Evolutionary conservation across 2,113 vertebrate genomes (phyloP).

Genomic region (Alaudala cheleensis): DNA sequence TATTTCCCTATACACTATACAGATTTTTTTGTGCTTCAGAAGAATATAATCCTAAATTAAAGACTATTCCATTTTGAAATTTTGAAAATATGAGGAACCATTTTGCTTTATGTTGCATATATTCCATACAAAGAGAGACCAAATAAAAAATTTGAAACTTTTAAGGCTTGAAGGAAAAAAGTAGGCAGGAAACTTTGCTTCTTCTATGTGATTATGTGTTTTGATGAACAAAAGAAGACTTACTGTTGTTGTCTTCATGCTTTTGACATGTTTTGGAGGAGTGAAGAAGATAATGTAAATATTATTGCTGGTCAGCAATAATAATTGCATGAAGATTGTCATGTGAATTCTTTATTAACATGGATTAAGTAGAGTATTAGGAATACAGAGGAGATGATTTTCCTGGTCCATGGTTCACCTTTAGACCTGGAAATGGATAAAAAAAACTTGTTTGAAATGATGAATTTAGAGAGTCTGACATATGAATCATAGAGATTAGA

Average conservation of each 20-base stretch:
- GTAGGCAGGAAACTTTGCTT: background rate
- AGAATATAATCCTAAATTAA: background rate
- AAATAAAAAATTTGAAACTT: background rate
- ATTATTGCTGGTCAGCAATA: background rate
- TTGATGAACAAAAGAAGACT: background rate
- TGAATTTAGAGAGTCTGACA: background rate
- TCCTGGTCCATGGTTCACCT: background rate
- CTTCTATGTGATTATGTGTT: background rate
- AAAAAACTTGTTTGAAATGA: background rate
- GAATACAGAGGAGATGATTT: conserved; percentile 5
- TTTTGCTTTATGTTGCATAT: background rate
- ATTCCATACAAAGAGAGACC: background rate
- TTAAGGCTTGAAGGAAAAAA: background rate
- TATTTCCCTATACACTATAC: background rate
- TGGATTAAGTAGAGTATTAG: background rate
- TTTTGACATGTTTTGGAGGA: background rate
- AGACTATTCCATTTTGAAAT: background rate
- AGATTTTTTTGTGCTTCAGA: background rate
- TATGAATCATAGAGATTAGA: conserved; percentile 30
- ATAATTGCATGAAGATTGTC: background rate
- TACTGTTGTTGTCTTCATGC: background rate
- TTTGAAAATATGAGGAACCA: background rate
- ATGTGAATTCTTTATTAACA: background rate
- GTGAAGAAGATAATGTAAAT: background rate
- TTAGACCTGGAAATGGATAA: conserved; percentile 1